phyloP scores from a whole-genome alignment of 2,113 vertebrate species.

The Centrocercus urophasianus region DNA sequence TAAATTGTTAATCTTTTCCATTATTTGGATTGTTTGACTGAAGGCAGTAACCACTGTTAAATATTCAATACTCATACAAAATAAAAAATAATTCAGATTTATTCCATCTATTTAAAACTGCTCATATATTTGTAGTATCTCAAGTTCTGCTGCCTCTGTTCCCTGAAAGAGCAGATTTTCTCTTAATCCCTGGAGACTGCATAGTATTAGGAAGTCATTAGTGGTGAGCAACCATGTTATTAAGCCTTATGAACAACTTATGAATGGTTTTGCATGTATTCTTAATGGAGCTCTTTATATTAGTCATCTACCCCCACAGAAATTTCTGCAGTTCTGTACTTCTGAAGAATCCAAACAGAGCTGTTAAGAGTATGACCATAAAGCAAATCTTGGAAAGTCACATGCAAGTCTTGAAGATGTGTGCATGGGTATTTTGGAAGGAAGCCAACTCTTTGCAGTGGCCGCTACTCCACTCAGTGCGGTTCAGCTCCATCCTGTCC shows the following conservation, averaged over 20 bases:
- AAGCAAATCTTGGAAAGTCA: neutral
- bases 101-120: slow-evolving; percentile 6
- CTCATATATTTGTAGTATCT: neutral
- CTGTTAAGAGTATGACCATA: neutral
- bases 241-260: neutral
- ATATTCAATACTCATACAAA: slow-evolving; percentile 1
- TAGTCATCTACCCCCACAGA: neutral
- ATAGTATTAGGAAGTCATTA: neutral
- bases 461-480: accelerated
- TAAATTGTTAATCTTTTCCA: neutral
- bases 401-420: accelerated
- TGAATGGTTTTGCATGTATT: neutral
- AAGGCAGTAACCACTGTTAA: neutral
- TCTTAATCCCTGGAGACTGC: neutral
- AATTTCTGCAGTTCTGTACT: neutral
- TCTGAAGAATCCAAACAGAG: neutral
- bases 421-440: accelerated
- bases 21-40: neutral
- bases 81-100: neutral
- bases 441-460: neutral
- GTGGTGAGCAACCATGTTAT: neutral
- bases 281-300: neutral
- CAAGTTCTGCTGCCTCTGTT: slow-evolving; percentile 5
- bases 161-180: neutral
- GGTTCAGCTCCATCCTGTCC: neutral